phyloP scores from a whole-genome alignment of 2,113 vertebrate genomes.

The Eolophus roseicapilla region DNA sequence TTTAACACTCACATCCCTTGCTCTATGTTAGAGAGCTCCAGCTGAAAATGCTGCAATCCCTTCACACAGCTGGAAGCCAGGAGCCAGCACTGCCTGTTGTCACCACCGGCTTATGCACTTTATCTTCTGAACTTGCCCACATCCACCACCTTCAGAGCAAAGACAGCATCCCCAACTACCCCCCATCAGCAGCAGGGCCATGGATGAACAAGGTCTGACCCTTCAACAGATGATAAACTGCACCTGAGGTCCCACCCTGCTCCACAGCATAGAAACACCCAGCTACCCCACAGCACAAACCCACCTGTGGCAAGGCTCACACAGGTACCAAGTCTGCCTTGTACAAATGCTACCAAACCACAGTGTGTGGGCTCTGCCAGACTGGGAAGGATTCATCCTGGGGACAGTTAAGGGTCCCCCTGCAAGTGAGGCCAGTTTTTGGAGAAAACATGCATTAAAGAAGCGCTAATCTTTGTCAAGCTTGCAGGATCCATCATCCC shows the following conservation, averaged over 20 bases:
- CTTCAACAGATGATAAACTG: neutral
- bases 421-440: neutral
- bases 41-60: neutral
- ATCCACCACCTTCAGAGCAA: neutral
- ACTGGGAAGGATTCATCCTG: neutral
- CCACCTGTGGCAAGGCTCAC: fast-evolving
- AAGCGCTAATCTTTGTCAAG: neutral
- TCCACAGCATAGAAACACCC: fast-evolving
- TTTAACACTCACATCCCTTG: neutral
- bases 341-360: neutral
- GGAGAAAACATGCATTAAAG: neutral
- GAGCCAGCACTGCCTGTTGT: fast-evolving
- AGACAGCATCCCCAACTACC: neutral
- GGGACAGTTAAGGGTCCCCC: too few relatives aligned
- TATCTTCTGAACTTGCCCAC: neutral
- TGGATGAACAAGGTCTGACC: neutral
- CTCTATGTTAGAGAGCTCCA: fast-evolving
- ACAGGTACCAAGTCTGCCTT: fast-evolving
- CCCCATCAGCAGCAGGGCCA: neutral
- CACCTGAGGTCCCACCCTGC: neutral
- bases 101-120: fast-evolving
- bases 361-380: neutral
- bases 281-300: neutral
- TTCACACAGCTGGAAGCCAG: neutral
- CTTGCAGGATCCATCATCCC: neutral